Base-by-base conservation (phyloP, 2,888 invertebrate genomes). In the Tryphoninae sp. region DNA sequence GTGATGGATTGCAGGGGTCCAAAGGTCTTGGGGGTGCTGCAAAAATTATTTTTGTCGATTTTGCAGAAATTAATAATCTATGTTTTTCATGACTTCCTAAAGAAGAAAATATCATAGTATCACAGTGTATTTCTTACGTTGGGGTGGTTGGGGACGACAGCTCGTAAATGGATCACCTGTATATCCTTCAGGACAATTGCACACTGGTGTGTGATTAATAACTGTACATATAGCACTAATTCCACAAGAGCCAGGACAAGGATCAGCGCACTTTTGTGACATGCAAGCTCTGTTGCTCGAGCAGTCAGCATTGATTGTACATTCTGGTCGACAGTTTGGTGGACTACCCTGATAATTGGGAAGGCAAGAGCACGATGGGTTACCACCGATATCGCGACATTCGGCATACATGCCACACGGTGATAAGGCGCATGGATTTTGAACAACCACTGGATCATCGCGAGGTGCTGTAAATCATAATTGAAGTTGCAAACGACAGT, bases 341-440 rank as follows among this genome's bases (percentile, higher is more conserved):
- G 97, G 97, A 81, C 94, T 94, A 78, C 96, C 97, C 58, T 95
- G 93, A 87, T 95, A 97, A 87, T 95, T 95, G 3, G 95, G 94
- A 84, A 95, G 93, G 88, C 97, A 98, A 7, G 96, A 96, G 90
- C 97, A 98, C 0, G 96, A 96, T 0, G 96, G 96, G 92, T 96
- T 95, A 51, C 90, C 92, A 87, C 96, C 95, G 13, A 96, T 94
- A 88, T 95, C 95, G 87, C 96, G 94, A 86, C 97, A 97, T 89
- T 96, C 95, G 88, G 97, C 96, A 90, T 97, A 96, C 9, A 96
- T 95, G 49, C 97, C 97, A 91, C 97, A 97, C 0, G 97, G 97
- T 40, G 96, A 95, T 64, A 96, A 96, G 81, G 94, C 93, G 88
- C 97, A 97, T 6, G 97, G 97, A 88, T 96, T 95, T 83, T 85